These are phyloP conservation scores for Drosophila ficusphila DNA, from an alignment of 1,140 invertebrate genomes.

Conservation along the genomic window DNA sequence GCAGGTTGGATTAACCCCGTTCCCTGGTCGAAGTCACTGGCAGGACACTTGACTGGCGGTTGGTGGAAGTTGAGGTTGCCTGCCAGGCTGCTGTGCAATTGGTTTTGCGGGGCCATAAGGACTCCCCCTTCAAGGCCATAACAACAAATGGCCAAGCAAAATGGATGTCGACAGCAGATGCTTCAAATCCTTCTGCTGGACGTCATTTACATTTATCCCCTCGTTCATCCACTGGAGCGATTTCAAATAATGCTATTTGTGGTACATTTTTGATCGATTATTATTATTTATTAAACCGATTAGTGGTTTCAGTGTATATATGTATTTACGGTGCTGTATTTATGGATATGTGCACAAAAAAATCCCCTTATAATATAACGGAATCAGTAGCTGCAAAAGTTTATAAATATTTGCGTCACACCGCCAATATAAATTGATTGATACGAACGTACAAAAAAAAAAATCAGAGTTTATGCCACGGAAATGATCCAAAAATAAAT, in stretches of 20 bases:
- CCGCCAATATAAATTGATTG: slow-evolving; percentile 63
- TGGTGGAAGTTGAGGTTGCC: slow-evolving; percentile 36
- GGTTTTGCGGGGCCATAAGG: slow-evolving; percentile 10
- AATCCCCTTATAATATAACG: slow-evolving; percentile 12
- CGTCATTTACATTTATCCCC: slow-evolving; percentile 28
- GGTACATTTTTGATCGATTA: slow-evolving; percentile 60
- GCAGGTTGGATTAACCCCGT: slow-evolving; percentile 48
- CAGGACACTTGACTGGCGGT: slow-evolving; percentile 48
- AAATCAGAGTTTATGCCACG: slow-evolving; percentile 32
- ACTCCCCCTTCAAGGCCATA: slow-evolving; percentile 29
- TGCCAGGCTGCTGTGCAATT: slow-evolving; percentile 12
- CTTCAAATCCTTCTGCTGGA: slow-evolving; percentile 23
- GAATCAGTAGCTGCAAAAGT: slow-evolving; percentile 31
- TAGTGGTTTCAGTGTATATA: slow-evolving; percentile 37
- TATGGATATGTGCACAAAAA: slow-evolving; percentile 9
- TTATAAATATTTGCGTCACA: slow-evolving; percentile 29
- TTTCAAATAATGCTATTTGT: slow-evolving; percentile 21
- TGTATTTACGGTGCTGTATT: too few species aligned
- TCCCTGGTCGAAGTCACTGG: slow-evolving; percentile 30
- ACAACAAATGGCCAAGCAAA: slow-evolving; percentile 55
- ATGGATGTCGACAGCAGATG: slow-evolving; percentile 60
- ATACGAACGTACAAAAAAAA: slow-evolving; percentile 31
- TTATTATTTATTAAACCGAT: slow-evolving; percentile 38
- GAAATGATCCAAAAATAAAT: slow-evolving; percentile 49
- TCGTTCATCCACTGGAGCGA: background rate